Evolutionary conservation across 30 jellyfish, hydroid and myxozoan genomes (phyloP), one percentile per base, ranked within the genome.

Genomic region (Nemopilema nomurai): DNA sequence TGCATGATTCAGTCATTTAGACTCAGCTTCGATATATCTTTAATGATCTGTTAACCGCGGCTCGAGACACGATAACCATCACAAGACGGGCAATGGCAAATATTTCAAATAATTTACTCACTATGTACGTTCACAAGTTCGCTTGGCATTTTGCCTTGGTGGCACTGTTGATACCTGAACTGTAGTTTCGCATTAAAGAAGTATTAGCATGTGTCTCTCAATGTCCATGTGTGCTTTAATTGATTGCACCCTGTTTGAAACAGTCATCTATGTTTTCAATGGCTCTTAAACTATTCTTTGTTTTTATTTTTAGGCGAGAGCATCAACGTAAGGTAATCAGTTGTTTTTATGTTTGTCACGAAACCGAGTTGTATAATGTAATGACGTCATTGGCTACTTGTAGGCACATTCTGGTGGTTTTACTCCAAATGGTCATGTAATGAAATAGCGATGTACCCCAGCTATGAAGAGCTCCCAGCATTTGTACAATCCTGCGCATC

Each of bases 221-320:
- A 41, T 41, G 13, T 41, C 13, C 57, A 41, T 3, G 57, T 3
- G 6, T 41, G 9, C 57, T 3, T 41, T 41, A 3, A 6, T 13
- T 41, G 57, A 6, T 13, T 41, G 57, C 57, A 3, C 13, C 13
- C 57, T 3, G 13, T 3, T 6, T 41, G n/a, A 41, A 41, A 41
- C 57, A 41, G 6, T 41, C 57, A 41, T 41, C 13, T 41, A 41
- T 3, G 6, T 41, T 3, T 6, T 13, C 57, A 6, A 13, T 13
- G 57, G 13, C 57, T 13, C 57, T 29, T 0, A 8, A 3, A 25
- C 28, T n/a, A 24, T 24, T 71, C n/a, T 1, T 71, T 71, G 27
- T n/a, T 71, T 71, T 25, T 17, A 57, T 23, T 79, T 67, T 66
- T 52, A 80, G 90, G 65, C 90, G 90, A 21, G 90, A 80, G 18